These are phyloP conservation scores for Orthosia incerta DNA, from an alignment of 2,888 invertebrate species.

Conservation along the genomic window DNA sequence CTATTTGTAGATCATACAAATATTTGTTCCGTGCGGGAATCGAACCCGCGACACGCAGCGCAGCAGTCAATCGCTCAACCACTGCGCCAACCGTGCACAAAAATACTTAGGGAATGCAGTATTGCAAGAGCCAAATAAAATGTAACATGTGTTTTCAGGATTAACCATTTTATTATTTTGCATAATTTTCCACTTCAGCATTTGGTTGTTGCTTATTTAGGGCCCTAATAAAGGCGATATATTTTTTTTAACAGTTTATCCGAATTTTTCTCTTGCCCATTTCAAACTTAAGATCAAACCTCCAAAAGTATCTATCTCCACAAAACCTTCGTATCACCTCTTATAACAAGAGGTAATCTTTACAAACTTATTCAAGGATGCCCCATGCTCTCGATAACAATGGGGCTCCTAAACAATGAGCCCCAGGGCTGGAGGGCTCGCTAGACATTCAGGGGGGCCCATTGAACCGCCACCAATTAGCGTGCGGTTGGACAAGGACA, in stretches of 20 bases:
- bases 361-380: slow-evolving; percentile 38
- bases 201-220: no score
- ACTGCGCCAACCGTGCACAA: no score
- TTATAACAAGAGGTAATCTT: slow-evolving; percentile 50
- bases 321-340: slow-evolving; percentile 13
- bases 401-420: slow-evolving; percentile 47
- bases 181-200: no score
- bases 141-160: no score
- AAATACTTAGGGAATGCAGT: neutral
- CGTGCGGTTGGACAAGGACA: slow-evolving; percentile 32
- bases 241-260: no score
- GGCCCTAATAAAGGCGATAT: no score
- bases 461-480: slow-evolving; percentile 61
- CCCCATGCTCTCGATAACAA: slow-evolving; percentile 42
- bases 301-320: neutral
- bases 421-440: slow-evolving; percentile 31
- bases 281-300: slow-evolving; percentile 10
- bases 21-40: no score
- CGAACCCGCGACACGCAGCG: no score
- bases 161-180: no score
- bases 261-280: neutral
- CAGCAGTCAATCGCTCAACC: no score
- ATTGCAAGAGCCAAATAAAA: neutral
- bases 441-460: slow-evolving; percentile 32
- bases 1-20: no score